Conservation (phyloP, 1,140 invertebrate species). For the Caerostris darwini region DNA sequence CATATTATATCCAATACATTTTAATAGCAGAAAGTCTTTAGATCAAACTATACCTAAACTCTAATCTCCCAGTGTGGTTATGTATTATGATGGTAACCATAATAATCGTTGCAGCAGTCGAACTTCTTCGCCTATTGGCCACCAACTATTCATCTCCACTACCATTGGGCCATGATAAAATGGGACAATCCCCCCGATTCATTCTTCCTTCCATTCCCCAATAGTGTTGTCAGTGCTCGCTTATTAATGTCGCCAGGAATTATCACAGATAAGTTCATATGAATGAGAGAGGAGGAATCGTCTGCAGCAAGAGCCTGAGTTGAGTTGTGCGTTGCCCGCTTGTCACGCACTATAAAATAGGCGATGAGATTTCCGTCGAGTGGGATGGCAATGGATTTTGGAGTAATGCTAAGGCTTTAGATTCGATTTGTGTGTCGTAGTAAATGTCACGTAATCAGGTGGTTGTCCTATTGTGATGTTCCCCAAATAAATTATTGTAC, state of each 20-base stretch:
- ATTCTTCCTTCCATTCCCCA: not conserved
- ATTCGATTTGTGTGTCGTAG: constrained; percentile 10
- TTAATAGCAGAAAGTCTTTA: too few relatives aligned
- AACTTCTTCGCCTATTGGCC: not conserved
- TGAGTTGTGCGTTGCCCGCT: not conserved
- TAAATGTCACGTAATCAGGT: not conserved
- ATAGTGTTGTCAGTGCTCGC: not conserved
- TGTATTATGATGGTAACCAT: too few relatives aligned
- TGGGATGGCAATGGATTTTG: not conserved
- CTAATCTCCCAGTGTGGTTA: too few relatives aligned
- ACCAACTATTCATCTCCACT: not conserved
- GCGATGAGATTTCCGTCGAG: not conserved
- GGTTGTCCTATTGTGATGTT: not conserved
- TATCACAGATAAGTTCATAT: not conserved
- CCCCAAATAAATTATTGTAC: constrained; percentile 7
- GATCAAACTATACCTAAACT: too few relatives aligned
- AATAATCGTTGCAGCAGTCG: not conserved
- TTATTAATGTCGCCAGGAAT: constrained; percentile 5
- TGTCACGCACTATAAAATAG: constrained; percentile 13
- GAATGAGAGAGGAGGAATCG: not conserved
- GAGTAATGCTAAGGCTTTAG: constrained; percentile 10
- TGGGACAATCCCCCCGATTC: not conserved
- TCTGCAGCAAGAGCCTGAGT: not conserved
- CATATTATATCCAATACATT: too few relatives aligned
- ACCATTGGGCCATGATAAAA: constrained; percentile 14